phyloP scores from a whole-genome alignment of 2,888 invertebrate genomes.

The Pachydiplax longipennis region DNA sequence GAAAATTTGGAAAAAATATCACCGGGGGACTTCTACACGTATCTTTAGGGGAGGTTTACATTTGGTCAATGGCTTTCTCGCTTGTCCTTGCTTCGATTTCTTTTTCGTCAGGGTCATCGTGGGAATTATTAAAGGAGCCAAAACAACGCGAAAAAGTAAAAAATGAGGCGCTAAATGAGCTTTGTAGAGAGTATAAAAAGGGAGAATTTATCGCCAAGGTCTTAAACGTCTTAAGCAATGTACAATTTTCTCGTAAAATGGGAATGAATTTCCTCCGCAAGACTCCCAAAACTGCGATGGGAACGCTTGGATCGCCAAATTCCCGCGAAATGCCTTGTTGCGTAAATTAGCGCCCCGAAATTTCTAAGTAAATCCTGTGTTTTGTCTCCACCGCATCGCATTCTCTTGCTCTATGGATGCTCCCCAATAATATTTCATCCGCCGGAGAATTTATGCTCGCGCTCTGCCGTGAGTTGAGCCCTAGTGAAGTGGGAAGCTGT shows the following conservation, averaged over 20 bases:
- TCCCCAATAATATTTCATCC: conserved; percentile 10
- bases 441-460: not conserved
- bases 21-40: not conserved
- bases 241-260: no score
- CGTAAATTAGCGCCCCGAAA: not conserved
- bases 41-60: not conserved
- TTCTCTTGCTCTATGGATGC: not conserved
- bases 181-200: no score
- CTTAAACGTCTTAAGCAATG: no score
- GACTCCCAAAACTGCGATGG: not conserved
- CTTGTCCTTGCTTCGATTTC: not conserved
- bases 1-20: not conserved
- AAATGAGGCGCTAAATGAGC: no score
- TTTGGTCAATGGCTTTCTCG: not conserved
- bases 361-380: not conserved
- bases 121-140: not conserved
- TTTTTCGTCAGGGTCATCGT: not conserved
- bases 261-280: not conserved
- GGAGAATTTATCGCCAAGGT: no score
- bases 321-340: not conserved
- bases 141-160: not conserved
- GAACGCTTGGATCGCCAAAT: not conserved
- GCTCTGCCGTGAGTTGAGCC: not conserved
- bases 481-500: conserved; percentile 38
- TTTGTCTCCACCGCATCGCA: not conserved